Evolutionary conservation across 1,140 invertebrate species (phyloP).

Genomic region (Brachionus sp.): DNA sequence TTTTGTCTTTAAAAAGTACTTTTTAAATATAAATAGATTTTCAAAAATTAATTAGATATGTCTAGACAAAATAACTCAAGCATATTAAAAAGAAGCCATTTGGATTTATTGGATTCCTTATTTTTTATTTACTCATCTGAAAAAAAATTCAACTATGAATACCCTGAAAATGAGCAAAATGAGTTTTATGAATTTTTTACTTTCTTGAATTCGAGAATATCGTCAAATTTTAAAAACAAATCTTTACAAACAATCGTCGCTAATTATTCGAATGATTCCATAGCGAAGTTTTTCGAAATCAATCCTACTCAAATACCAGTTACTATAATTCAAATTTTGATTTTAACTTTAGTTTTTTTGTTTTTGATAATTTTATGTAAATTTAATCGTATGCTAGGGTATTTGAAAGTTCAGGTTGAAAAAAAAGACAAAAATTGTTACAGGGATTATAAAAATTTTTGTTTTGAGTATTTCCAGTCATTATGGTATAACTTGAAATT

Average conservation of each 20-base stretch:
- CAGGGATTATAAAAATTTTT: neutral
- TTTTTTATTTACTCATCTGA: neutral
- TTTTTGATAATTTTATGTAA: slow-evolving; percentile 3
- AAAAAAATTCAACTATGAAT: neutral
- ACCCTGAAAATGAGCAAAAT: neutral
- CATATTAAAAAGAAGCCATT: neutral
- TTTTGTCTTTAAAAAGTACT: too few relatives aligned
- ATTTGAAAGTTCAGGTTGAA: neutral
- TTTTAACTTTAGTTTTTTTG: neutral
- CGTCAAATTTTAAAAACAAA: neutral
- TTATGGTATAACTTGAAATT: slow-evolving; percentile 12
- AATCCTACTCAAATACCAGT: neutral
- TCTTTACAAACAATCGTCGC: neutral
- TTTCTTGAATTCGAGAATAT: neutral
- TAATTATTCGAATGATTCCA: neutral
- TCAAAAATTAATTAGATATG: neutral
- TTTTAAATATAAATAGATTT: neutral
- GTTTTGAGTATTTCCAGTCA: neutral
- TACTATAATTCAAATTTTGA: slow-evolving; percentile 9
- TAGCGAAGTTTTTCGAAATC: neutral
- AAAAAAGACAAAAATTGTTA: neutral
- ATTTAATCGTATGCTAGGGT: neutral
- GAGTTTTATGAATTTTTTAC: slow-evolving; percentile 20
- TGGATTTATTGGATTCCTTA: neutral
- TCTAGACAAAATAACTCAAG: neutral